Base-by-base conservation (phyloP, 2,888 invertebrate species). In the Gasteruption jaculator region DNA sequence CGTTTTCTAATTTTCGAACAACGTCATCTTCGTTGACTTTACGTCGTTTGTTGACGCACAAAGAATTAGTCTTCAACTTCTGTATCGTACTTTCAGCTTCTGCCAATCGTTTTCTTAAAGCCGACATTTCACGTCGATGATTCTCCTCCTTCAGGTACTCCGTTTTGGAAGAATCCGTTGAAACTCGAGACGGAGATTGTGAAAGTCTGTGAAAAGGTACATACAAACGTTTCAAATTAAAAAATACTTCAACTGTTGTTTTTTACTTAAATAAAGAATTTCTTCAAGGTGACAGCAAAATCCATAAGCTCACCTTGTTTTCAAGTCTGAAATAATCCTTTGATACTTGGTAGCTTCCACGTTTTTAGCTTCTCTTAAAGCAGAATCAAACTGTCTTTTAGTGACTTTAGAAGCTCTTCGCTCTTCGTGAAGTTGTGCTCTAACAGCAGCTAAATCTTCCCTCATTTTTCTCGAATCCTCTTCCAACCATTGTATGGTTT, bases 401-500 rank as follows among this genome's bases (percentile, higher is more conserved):
- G 52, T 48, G 31, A 64, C 37, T 35, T 60, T 61, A 12, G 59
- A 49, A 2, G 63, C 58, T 34, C 48, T 53, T 12, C 61, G 41
- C 30, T 64, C 62, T 49, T 65, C 62, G 52, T 64, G 58, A 26
- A 65, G 48, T 39, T 65, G 59, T 3, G 58, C 48, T 20, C 65
- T 53, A 1, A 53, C 55, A 11, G 48, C 53, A 4, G 63, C 63
- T n/a, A 65, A 49, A 29, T 65, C 61, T 39, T 64, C 61, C 11
- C 65, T 54, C 34, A 65, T 46, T 18, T 52, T 54, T 25, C 59
- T 49, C 8, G 58, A 56, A 16, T 59, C 58, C 21, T 65, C 61
- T 34, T 64, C 64, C 25, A 65, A 43, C 64, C 65, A 65, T 38
- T 60, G 58, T 33, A 65, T 63, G 4, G 62, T 64, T 45, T 61